Percentiles rank a stretch among this genome's conserved stretches.
phyloP scores from a whole-genome alignment of 2,113 vertebrate genomes.

The Halcyon senegalensis region DNA sequence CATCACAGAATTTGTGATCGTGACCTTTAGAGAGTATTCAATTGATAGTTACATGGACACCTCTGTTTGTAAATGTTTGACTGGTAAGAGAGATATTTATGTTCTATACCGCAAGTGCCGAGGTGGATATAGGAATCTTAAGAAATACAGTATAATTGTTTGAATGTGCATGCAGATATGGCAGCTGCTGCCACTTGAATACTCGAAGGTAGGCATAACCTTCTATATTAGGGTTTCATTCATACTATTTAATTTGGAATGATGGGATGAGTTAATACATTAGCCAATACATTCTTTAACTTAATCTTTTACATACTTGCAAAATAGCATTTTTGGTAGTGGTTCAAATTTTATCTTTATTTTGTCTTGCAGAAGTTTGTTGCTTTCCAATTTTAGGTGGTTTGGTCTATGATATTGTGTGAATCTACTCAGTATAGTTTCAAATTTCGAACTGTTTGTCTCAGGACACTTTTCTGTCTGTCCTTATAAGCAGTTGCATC shows the following conservation, averaged over 20 bases:
- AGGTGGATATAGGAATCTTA: not conserved
- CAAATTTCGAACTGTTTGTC: not conserved
- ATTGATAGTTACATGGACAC: not conserved
- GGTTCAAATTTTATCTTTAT: not conserved
- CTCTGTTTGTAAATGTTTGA: not conserved
- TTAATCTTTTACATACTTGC: not conserved
- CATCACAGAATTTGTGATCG: not conserved
- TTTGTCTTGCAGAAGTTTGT: not conserved
- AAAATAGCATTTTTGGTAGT: not conserved
- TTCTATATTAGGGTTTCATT: not conserved
- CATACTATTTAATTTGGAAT: not conserved
- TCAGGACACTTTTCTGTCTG: not conserved
- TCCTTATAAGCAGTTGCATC: not conserved
- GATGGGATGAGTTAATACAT: not conserved
- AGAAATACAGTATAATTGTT: not conserved
- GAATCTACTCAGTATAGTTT: not conserved
- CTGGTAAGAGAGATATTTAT: not conserved
- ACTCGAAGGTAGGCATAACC: not conserved
- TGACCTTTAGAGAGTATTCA: not conserved
- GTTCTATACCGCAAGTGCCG: not conserved
- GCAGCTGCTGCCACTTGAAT: not conserved
- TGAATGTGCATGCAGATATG: accelerated
- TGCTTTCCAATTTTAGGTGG: not conserved
- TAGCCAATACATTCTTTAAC: no score
- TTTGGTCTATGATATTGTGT: not conserved